Percentiles rank a stretch among this genome's conserved stretches.
phyloP scores from a whole-genome alignment of 2,888 invertebrate genomes.

The Platycnemis pennipes region DNA sequence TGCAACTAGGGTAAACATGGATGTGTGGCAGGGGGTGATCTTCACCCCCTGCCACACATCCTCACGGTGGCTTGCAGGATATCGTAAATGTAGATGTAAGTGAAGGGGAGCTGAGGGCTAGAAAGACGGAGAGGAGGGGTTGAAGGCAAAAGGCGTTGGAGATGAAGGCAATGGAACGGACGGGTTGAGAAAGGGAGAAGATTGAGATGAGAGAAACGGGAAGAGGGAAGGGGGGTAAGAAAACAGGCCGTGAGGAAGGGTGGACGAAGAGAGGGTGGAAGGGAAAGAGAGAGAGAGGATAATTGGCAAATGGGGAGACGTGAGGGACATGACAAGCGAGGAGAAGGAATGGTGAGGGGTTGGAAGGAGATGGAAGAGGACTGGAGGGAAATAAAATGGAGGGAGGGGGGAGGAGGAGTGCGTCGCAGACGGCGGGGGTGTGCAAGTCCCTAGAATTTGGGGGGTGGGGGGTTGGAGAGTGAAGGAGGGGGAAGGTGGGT shows the following conservation, averaged over 20 bases:
- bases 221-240: background rate
- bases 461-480: background rate
- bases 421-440: too few species aligned
- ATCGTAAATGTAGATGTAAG: too few species aligned
- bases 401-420: background rate
- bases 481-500: background rate
- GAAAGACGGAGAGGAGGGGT: background rate
- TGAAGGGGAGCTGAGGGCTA: background rate
- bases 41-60: too few species aligned
- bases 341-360: background rate
- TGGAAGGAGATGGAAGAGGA: too few species aligned
- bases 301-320: slow-evolving; percentile 10
- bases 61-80: too few species aligned
- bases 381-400: background rate
- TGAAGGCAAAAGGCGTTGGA: background rate
- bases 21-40: too few species aligned
- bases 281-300: background rate
- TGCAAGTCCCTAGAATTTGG: too few species aligned
- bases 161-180: background rate
- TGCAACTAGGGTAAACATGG: too few species aligned
- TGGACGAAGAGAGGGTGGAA: background rate
- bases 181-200: background rate
- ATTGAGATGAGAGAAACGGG: background rate
- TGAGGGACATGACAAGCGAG: slow-evolving; percentile 1
- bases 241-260: background rate